These are phyloP conservation scores for Acanthopleura granulata DNA, from an alignment of 2,888 invertebrate genomes.

Conservation along the genomic window DNA sequence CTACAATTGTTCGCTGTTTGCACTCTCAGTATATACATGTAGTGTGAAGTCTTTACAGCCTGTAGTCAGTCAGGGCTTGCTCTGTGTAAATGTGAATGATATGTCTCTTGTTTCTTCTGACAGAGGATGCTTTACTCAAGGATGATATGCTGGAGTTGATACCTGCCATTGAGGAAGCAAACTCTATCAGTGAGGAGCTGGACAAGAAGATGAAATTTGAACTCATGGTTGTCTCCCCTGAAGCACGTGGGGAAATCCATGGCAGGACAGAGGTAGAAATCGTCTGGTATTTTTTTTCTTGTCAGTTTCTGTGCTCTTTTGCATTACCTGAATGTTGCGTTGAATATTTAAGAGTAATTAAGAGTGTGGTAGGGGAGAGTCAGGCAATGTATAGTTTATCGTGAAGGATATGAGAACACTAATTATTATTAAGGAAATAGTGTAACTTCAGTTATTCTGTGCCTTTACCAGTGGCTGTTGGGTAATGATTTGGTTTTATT, in stretches of 20 bases:
- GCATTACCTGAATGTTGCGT: no score
- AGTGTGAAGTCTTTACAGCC: no score
- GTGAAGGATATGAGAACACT: no score
- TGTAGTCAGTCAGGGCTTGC: no score
- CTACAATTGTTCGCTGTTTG: no score
- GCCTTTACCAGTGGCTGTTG: background rate
- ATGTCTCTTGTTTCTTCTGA: background rate
- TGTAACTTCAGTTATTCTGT: background rate
- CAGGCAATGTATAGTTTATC: no score
- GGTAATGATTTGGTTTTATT: background rate
- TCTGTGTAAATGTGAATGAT: no score
- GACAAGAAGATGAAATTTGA: slow-evolving; percentile 73
- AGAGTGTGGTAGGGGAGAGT: no score
- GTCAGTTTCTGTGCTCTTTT: no score
- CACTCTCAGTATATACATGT: no score
- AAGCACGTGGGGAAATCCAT: slow-evolving; percentile 70
- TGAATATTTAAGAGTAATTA: no score
- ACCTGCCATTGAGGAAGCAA: slow-evolving; percentile 73
- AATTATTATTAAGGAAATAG: background rate
- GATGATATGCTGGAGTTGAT: slow-evolving; percentile 73
- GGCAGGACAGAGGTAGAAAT: slow-evolving; percentile 70
- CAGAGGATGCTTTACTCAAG: slow-evolving; percentile 71
- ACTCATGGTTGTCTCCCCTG: slow-evolving; percentile 72
- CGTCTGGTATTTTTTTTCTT: no score
- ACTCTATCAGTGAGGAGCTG: slow-evolving; percentile 73